A percentile compares a stretch with the other conserved stretches of the same genome.
Evolutionary conservation across 2,797 vertebrate genomes (phyloP).

Genomic region (Sebastes kiyomatsui): DNA sequence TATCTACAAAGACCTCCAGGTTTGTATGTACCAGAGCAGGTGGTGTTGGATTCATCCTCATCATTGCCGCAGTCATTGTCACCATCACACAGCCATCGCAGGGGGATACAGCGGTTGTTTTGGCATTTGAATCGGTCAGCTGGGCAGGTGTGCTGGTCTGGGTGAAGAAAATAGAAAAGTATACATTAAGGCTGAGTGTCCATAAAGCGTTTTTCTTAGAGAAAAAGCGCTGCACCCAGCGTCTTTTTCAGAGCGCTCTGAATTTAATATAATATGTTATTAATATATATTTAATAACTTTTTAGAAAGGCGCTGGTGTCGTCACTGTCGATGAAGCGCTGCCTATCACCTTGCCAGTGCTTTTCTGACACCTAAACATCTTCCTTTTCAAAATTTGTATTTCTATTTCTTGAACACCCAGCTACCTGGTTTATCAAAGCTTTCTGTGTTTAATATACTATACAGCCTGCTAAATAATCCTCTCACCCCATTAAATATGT

Average conservation of each 20-base stretch:
- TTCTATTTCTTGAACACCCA: not conserved
- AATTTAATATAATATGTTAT: no score
- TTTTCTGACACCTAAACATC: not conserved
- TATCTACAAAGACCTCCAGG: not conserved
- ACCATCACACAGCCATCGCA: constrained; percentile 96
- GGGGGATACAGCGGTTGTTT: constrained; percentile 96
- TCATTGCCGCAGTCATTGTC: constrained; percentile 97
- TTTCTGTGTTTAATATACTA: not conserved
- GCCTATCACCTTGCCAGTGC: not conserved
- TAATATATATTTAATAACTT: no score
- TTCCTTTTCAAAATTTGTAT: not conserved
- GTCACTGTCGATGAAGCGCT: not conserved
- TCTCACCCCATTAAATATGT: not conserved
- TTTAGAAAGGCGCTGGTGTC: not conserved
- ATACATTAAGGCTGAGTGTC: not conserved
- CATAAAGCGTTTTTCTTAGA: not conserved
- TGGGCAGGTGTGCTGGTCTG: constrained; percentile 97
- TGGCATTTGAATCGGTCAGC: constrained; percentile 96
- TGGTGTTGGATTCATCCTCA: constrained; percentile 95
- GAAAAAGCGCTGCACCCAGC: not conserved
- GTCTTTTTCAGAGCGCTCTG: not conserved
- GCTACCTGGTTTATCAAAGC: not conserved
- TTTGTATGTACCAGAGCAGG: constrained; percentile 81
- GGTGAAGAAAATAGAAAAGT: not conserved
- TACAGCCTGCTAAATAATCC: not conserved